These are phyloP conservation scores for Semnornis frantzii DNA, from an alignment of 2,113 vertebrate genomes.

Conservation along the genomic window DNA sequence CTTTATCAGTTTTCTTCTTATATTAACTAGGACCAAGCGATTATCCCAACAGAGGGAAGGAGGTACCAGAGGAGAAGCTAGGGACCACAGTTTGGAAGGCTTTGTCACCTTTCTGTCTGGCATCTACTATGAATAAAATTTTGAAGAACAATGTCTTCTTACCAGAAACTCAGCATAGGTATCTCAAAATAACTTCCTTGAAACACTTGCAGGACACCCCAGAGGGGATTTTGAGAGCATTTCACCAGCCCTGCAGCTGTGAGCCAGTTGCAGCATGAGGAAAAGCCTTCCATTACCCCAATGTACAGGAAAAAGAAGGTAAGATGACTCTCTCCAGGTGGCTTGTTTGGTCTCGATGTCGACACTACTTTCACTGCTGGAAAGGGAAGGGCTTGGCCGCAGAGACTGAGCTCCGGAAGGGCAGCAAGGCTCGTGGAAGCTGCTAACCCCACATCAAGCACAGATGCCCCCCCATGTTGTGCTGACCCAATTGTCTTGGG, in stretches of 20 bases:
- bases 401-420: neutral
- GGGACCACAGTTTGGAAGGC: neutral
- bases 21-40: neutral
- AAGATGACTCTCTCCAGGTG: neutral
- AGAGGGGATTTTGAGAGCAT: neutral
- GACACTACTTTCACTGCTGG: neutral
- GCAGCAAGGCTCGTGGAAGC: neutral
- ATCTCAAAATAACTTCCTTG: neutral
- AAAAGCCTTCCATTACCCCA: slow-evolving; percentile 62
- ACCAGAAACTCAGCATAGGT: neutral
- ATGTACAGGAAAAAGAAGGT: slow-evolving; percentile 77
- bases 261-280: slow-evolving; percentile 74
- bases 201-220: slow-evolving; percentile 18
- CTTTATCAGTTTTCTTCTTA: neutral
- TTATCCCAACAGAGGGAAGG: neutral
- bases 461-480: neutral
- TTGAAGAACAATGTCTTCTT: neutral
- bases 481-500: neutral
- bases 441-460: neutral
- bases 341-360: neutral
- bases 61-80: neutral
- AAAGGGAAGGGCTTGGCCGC: neutral
- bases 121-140: neutral
- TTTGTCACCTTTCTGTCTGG: neutral
- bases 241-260: slow-evolving; percentile 52